Evolutionary conservation across 35 echinoderm and acorn worm species (phyloP).

Genomic region (Strongylocentrotus purpuratus): DNA sequence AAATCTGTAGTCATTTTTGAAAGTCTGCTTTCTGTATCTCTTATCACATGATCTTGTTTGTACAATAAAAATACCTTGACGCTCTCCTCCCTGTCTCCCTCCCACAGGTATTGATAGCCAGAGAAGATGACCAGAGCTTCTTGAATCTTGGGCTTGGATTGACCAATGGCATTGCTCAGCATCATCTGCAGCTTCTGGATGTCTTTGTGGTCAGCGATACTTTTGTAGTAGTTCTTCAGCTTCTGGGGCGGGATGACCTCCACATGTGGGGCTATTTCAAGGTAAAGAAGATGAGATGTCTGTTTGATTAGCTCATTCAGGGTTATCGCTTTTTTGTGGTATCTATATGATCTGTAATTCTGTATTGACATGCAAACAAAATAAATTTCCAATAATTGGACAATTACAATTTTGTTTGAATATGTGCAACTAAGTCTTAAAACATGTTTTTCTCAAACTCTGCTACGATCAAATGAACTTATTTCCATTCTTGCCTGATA

Average conservation of each 20-base stretch:
- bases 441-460: too few relatives aligned
- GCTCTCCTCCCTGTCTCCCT: slow-evolving; percentile 86
- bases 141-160: slow-evolving; percentile 87
- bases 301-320: too few relatives aligned
- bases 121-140: slow-evolving; percentile 85
- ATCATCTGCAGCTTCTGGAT: slow-evolving; percentile 98
- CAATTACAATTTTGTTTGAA: too few relatives aligned
- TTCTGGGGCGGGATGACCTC: slow-evolving; percentile 80
- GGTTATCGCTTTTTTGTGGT: too few relatives aligned
- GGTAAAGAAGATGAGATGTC: neutral
- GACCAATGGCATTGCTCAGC: slow-evolving; percentile 91
- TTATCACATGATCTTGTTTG: neutral
- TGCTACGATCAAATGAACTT: too few relatives aligned
- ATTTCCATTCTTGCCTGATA: too few relatives aligned
- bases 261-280: neutral
- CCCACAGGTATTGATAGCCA: slow-evolving; percentile 93
- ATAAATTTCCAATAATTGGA: too few relatives aligned
- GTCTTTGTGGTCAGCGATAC: slow-evolving; percentile 97
- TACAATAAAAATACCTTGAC: slow-evolving; percentile 68
- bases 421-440: too few relatives aligned
- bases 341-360: too few relatives aligned
- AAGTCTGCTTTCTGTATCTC: neutral
- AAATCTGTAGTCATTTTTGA: too few relatives aligned
- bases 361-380: too few relatives aligned
- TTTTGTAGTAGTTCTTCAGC: slow-evolving; percentile 97